phyloP scores from a whole-genome alignment of 2,888 invertebrate genomes.

The Ormyrus rosae region DNA sequence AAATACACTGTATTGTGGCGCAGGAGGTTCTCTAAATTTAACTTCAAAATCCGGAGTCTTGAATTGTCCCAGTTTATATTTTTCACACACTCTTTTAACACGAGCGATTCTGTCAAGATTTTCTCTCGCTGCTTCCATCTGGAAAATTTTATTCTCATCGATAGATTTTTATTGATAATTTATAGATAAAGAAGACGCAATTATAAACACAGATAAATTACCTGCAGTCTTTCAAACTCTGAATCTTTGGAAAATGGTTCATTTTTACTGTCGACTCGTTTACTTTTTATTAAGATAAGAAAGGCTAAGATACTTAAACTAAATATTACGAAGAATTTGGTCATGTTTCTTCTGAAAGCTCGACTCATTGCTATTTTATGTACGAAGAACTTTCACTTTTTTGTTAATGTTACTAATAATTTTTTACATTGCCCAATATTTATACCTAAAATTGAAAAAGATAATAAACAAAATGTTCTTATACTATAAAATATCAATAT shows the following conservation, averaged over 20 bases:
- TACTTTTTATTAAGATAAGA: conserved; percentile 28
- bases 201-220: not conserved
- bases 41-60: conserved; percentile 60
- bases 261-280: not conserved
- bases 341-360: conserved; percentile 6
- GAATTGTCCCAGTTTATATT: conserved; percentile 74
- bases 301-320: not conserved
- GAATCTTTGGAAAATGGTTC: not conserved
- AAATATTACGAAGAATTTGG: conserved; percentile 19
- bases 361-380: conserved; percentile 10
- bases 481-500: too few species aligned
- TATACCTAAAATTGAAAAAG: too few species aligned
- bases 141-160: not conserved
- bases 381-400: not conserved
- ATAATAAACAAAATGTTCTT: too few species aligned
- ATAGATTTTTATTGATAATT: too few species aligned
- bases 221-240: not conserved
- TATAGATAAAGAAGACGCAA: too few species aligned
- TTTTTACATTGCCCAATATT: too few species aligned
- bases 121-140: conserved; percentile 76
- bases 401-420: too few species aligned
- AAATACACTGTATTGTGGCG: conserved; percentile 76
- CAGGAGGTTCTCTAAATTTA: conserved; percentile 74
- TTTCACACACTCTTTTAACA: conserved; percentile 70
- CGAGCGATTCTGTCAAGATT: conserved; percentile 74